Evolutionary conservation across 2,888 invertebrate genomes (phyloP), one percentile per base, ranked within the genome.

Genomic region (Synanthedon andrenaeformis): DNA sequence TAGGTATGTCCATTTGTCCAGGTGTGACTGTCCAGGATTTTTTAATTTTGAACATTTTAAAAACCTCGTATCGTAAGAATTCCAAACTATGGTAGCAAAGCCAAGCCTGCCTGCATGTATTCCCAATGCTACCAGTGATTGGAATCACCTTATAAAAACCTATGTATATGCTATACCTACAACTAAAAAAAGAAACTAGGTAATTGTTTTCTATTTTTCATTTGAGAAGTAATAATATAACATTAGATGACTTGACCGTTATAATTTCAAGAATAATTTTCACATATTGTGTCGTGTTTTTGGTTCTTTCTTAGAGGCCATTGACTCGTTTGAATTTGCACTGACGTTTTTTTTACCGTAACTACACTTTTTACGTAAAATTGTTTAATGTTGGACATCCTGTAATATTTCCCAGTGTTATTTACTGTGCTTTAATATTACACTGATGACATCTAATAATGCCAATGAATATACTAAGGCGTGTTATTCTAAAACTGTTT

Each of bases 361-460:
- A 45, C 42, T 13, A 13, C 13, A n/a, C 42, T 12, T 42, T 42
- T 42, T 42, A n/a, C 2, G n/a, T 13, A 13, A 23, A 13, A 13
- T 65, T 65, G 56, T 62, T 61, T 63, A 62, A 64, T 67, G 64
- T 63, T 56, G 51, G 51, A 60, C 63, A 70, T 72, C 74, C 72
- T 69, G 56, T 59, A 58, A 55, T 55, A 48, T 61, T 69, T 70
- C 67, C 62, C 61, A 62, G 55, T 57, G 53, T 50, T 53, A 14
- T 13, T 45, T 13, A 45, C 14, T 45, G 45, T 45, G 13, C 14
- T 45, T n/a, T 45, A 45, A 45, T 45, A 45, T 45, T 45, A 45
- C 45, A 45, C 13, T 45, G 45, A 45, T 45, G 45, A 45, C 14
- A 45, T 6, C 45, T 45, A 45, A 45, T 45, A 45, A 45, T 45